Percentiles rank a stretch among this genome's conserved stretches.
phyloP scores from a whole-genome alignment of 2,888 invertebrate species.

The Sialis fuliginosa region DNA sequence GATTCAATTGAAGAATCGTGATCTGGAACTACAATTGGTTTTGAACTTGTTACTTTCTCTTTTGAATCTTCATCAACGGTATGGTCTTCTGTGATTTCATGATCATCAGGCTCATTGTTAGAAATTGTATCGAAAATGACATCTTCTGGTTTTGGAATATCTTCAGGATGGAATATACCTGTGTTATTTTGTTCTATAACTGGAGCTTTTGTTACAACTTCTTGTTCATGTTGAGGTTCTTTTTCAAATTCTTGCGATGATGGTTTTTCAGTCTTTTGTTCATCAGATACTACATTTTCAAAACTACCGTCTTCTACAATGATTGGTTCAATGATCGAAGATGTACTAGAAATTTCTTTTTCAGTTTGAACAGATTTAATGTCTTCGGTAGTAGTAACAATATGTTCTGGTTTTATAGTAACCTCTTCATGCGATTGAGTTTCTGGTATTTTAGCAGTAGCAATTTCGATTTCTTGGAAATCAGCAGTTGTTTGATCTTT shows the following conservation, averaged over 20 bases:
- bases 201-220: neutral
- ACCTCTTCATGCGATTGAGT: slow-evolving; percentile 1
- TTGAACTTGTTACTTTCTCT: neutral
- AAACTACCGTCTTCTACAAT: slow-evolving; percentile 5
- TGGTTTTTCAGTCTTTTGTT: slow-evolving; percentile 6
- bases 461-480: too few species aligned
- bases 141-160: neutral
- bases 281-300: slow-evolving; percentile 7
- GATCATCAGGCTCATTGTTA: too few species aligned
- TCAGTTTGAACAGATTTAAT: neutral
- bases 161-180: neutral
- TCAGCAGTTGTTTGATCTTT: neutral
- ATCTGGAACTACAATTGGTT: slow-evolving; percentile 1
- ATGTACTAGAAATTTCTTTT: neutral
- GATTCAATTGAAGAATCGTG: neutral
- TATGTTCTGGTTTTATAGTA: slow-evolving; percentile 4
- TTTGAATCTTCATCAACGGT: neutral
- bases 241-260: slow-evolving; percentile 6
- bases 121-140: too few species aligned
- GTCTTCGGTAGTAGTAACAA: neutral
- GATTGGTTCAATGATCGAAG: slow-evolving; percentile 2
- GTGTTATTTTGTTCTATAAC: neutral
- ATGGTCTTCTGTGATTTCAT: too few species aligned
- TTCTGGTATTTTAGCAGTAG: too few species aligned
- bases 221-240: slow-evolving; percentile 7